Evolutionary conservation across 2,797 vertebrate species (phyloP).

Genomic region (Eidolon dupreanum): DNA sequence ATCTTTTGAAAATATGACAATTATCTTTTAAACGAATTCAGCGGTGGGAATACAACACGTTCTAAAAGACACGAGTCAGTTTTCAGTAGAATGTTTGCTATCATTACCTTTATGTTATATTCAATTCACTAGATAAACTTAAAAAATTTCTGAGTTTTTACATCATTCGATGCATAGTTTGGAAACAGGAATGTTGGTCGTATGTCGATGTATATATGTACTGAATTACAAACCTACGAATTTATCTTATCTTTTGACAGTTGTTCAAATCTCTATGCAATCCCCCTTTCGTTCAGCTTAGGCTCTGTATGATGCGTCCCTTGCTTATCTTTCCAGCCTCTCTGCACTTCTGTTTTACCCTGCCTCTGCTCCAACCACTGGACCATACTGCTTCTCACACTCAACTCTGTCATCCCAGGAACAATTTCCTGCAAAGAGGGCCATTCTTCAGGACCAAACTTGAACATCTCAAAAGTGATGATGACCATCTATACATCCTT

Average conservation of each 20-base stretch:
- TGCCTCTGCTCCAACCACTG: background rate
- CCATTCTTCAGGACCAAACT: background rate
- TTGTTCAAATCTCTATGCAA: background rate
- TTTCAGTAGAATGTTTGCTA: background rate
- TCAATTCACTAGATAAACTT: background rate
- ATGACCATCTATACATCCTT: background rate
- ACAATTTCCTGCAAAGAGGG: background rate
- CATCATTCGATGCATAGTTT: background rate
- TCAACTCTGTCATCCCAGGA: background rate
- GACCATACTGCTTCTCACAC: background rate
- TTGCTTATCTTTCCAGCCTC: background rate
- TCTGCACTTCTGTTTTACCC: background rate
- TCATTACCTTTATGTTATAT: background rate
- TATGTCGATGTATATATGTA: background rate
- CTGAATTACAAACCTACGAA: background rate
- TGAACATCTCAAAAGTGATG: background rate
- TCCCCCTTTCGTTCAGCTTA: background rate
- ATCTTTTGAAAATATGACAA: background rate
- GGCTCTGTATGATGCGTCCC: too few relatives aligned
- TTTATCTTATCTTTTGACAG: background rate
- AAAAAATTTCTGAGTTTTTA: background rate
- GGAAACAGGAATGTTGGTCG: background rate
- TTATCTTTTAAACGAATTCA: background rate
- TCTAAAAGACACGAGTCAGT: background rate
- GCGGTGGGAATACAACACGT: background rate